Evolutionary conservation across 2,888 invertebrate species (phyloP), one percentile per base, ranked within the genome.

Genomic region (Eudasyphora cyanicolor): DNA sequence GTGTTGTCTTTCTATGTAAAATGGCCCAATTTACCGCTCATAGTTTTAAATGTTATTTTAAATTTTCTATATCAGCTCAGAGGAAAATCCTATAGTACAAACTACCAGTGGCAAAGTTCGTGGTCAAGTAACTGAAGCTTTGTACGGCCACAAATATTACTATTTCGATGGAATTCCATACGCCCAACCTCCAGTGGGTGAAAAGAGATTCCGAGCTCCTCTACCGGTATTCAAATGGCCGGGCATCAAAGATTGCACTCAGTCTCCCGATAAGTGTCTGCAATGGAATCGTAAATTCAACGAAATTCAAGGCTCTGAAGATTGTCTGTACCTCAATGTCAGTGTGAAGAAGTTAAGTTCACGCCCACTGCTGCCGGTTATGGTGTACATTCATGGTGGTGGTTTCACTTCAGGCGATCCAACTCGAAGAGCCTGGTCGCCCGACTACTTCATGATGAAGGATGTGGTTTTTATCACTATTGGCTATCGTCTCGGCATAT

Each of bases 381-480:
- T 93, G 91, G 89, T 93, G 0, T 93, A 90, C 86, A 89, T 93
- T 51, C 91, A 91, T 85, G 93, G 93, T 12, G 93, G 93, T 7
- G 91, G 90, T 21, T 92, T 91, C 85, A 88, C 88, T 64, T 83
- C 84, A 2, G 92, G 92, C 0, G 91, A 90, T 2, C 89, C 91
- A 24, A 86, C 90, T 85, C 86, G 87, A 0, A 73, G 78, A 7
- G 24, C 83, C 3, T 88, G 87, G 78, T 91, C 91, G 14, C 92
- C 92, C 0, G 92, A 92, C 77, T 91, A 90, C 84, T 87, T 93
- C 10, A 87, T 93, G 86, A 88, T 88, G 73, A 89, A 92, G 82
- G 91, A 92, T 79, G 87, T 93, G 2, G 87, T 93, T 2, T 70
- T 93, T 0, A 90, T 93, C 2, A 88, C 90, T 0, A 85, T 93